phyloP scores from a whole-genome alignment of 2,113 vertebrate species.

The Formicarius rufipectus region DNA sequence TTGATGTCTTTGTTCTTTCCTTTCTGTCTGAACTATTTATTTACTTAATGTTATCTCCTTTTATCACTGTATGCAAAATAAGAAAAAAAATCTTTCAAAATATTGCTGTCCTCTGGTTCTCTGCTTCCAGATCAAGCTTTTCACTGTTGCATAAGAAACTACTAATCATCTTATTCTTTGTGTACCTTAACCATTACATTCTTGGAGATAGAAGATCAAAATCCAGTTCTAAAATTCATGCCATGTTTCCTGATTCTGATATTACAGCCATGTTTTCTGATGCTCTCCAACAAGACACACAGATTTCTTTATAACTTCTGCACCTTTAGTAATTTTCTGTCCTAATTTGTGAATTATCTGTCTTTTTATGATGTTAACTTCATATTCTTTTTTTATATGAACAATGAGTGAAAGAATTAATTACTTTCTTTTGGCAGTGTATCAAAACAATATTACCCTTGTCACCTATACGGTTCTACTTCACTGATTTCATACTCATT shows the following conservation, averaged over 20 bases:
- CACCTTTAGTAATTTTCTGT: neutral
- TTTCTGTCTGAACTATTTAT: neutral
- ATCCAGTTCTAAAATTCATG: neutral
- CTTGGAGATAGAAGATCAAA: neutral
- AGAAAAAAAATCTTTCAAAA: neutral
- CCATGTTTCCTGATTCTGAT: too few species aligned
- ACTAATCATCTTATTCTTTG: neutral
- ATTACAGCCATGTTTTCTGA: neutral
- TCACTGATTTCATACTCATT: neutral
- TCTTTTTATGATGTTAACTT: neutral
- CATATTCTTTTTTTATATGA: neutral
- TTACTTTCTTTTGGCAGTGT: neutral
- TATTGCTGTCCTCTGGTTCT: neutral
- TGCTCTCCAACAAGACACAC: neutral
- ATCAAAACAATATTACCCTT: neutral
- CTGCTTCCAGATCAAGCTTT: neutral
- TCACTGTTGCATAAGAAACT: neutral
- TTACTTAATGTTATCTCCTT: neutral
- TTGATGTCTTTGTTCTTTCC: neutral
- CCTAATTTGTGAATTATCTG: neutral
- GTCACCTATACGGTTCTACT: neutral
- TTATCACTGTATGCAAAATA: neutral
- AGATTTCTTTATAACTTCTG: neutral
- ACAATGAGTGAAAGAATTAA: slow-evolving; percentile 11
- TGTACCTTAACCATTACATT: neutral